Conservation (phyloP, 35 echinoderm and acorn worm genomes). For the Ptychodera flava region DNA sequence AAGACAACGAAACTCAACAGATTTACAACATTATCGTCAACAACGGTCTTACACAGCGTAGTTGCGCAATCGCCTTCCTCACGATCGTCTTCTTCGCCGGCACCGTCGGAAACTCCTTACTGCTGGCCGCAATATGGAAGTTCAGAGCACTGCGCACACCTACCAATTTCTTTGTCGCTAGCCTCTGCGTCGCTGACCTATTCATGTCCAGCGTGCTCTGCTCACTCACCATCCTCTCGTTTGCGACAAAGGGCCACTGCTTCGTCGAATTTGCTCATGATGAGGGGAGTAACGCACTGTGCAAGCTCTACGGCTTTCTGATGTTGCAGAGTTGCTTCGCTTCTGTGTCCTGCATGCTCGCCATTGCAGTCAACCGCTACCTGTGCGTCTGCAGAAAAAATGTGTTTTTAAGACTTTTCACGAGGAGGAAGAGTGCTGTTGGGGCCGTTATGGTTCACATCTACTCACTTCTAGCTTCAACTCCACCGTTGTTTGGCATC, state of each 20-base stretch:
- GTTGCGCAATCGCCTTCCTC: not conserved
- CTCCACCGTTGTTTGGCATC: too few species aligned
- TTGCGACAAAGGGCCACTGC: constrained; percentile 23
- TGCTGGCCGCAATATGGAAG: constrained; percentile 7
- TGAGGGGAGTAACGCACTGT: constrained; percentile 30
- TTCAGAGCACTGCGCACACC: constrained; percentile 27
- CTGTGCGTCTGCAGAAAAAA: too few species aligned
- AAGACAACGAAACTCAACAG: too few species aligned
- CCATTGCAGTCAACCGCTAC: too few species aligned
- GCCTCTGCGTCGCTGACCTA: constrained; percentile 48
- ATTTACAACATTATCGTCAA: too few species aligned
- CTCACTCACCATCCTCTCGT: constrained; percentile 25
- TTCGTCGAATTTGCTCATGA: not conserved
- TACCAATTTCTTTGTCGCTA: constrained; percentile 38
- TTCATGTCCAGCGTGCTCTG: constrained; percentile 41
- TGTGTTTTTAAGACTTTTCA: too few species aligned
- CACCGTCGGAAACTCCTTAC: constrained; percentile 14
- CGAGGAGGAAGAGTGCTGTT: too few species aligned
- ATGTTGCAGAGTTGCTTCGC: constrained; percentile 52
- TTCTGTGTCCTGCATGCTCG: constrained; percentile 49
- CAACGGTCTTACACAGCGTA: too few species aligned
- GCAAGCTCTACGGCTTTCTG: constrained; percentile 18
- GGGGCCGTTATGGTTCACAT: too few species aligned
- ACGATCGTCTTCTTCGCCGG: constrained; percentile 4
- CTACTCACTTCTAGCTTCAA: too few species aligned